These are phyloP conservation scores for Strix aluco DNA, from an alignment of 2,113 vertebrate genomes.

Conservation along the genomic window DNA sequence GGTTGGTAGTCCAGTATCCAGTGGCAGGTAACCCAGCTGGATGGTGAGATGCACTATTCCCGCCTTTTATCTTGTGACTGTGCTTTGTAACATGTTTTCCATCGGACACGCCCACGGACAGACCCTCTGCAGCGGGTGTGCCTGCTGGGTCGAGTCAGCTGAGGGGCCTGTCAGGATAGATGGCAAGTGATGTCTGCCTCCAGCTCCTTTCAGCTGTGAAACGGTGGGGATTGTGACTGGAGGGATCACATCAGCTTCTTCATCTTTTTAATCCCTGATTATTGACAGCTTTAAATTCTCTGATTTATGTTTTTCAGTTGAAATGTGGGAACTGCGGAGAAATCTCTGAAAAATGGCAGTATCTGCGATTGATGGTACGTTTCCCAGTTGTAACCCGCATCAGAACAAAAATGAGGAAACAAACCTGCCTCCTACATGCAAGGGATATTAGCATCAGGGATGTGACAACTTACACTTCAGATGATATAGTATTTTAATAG, in stretches of 20 bases:
- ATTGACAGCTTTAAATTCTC: not conserved
- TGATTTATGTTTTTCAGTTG: slow-evolving; percentile 74
- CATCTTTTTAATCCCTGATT: not conserved
- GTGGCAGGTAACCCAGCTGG: not conserved
- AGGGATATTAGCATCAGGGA: no score
- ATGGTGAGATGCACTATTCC: accelerated
- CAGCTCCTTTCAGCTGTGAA: not conserved
- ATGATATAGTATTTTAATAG: not conserved
- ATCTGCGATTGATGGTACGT: slow-evolving; percentile 86
- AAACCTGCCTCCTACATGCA: not conserved
- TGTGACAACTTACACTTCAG: not conserved
- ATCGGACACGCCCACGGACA: accelerated
- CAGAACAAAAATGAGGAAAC: not conserved
- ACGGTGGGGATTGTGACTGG: no score
- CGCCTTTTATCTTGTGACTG: accelerated
- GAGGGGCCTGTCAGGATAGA: accelerated
- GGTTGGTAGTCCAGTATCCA: not conserved
- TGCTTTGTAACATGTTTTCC: not conserved
- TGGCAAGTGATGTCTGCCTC: not conserved
- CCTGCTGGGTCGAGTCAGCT: not conserved
- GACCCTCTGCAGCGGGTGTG: accelerated
- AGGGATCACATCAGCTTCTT: not conserved
- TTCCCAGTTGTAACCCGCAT: not conserved
- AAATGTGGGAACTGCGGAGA: slow-evolving; percentile 96
- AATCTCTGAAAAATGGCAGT: slow-evolving; percentile 96